Base-by-base conservation (phyloP, 2,888 invertebrate genomes). In the Bedellia somnulentella region DNA sequence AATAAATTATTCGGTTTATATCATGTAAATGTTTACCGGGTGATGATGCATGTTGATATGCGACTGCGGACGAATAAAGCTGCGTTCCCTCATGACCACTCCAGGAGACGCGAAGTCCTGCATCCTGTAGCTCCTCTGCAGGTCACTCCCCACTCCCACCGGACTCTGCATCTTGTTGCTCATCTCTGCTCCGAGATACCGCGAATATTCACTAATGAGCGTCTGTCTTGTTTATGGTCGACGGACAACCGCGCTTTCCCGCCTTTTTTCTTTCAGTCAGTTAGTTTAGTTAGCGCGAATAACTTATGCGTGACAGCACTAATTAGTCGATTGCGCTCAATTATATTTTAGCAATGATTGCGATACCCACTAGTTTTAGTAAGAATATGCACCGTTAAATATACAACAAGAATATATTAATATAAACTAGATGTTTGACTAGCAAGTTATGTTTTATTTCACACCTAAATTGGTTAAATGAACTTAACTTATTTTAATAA, bases 81-180 rank as follows among this genome's bases (percentile, higher is more conserved):
- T 86, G 41, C 86, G 73, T 57, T 86, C 86, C 41, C 86, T 63
- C 55, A 82, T 81, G 48, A 83, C 80, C 42, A 83, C 79, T 34
- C 73, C 66, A 25, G 76, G 71, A 21, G 78, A 52, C 29, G 76
- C 67, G 47, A 81, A 80, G 47, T 81, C 80, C 48, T 71, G 73
- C 64, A 77, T 70, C 46, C 76, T 62, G 51, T 67, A 77, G 49
- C 76, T 76, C 41, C 77, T 53, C 52, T 75, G 77, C 50, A 77
- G 49, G 46, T 73, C 73, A 41, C 56, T 62, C 21, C 13, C 29
- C 9, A 15, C 31, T 33, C 68, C 70, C 29, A 73, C 51, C 55
- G 71, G 75, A 31, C 71, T 51, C 48, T 75, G 75, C 75, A 75
- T 73, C 49, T 61, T 59, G 46, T 40, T 37, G 32, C 37, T 39